Percentiles rank a stretch among this genome's conserved stretches.
These are phyloP conservation scores for Folsomia candida DNA, from an alignment of 2,888 invertebrate genomes.

Conservation along the genomic window DNA sequence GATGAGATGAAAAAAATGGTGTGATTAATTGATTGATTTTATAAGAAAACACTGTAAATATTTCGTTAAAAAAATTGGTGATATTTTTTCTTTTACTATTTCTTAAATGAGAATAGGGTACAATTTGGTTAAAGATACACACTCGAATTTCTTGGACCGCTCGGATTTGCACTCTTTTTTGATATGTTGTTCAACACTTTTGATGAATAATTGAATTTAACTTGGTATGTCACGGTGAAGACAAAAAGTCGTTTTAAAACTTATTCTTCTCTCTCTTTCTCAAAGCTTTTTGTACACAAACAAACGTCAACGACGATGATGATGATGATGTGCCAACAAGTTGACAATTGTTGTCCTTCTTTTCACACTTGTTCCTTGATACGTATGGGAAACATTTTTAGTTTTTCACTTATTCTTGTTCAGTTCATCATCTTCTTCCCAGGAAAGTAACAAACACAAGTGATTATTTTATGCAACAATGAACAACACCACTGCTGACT, in stretches of 20 bases:
- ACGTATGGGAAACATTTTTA: too few species aligned
- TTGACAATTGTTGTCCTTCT: conserved; percentile 10
- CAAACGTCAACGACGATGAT: background rate
- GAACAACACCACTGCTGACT: too few species aligned
- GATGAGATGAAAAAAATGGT: too few species aligned
- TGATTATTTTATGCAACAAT: background rate
- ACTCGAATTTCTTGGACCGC: background rate
- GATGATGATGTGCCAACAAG: conserved; percentile 2
- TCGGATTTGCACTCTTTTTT: background rate
- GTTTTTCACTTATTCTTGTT: too few species aligned
- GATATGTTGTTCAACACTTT: background rate
- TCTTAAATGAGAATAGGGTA: too few species aligned
- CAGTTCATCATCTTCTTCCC: too few species aligned
- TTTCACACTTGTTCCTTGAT: background rate
- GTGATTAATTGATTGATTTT: too few species aligned
- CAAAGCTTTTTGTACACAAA: too few species aligned
- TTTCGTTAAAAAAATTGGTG: too few species aligned
- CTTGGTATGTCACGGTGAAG: background rate
- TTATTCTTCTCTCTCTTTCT: too few species aligned
- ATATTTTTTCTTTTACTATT: too few species aligned
- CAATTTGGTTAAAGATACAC: background rate
- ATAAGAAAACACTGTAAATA: too few species aligned
- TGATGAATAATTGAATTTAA: background rate
- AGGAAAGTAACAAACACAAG: background rate
- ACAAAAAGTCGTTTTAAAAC: background rate